A percentile compares a stretch with the other conserved stretches of the same genome.
Evolutionary conservation across 2,797 vertebrate genomes (phyloP).

Genomic region (Tolypeutes matacus): DNA sequence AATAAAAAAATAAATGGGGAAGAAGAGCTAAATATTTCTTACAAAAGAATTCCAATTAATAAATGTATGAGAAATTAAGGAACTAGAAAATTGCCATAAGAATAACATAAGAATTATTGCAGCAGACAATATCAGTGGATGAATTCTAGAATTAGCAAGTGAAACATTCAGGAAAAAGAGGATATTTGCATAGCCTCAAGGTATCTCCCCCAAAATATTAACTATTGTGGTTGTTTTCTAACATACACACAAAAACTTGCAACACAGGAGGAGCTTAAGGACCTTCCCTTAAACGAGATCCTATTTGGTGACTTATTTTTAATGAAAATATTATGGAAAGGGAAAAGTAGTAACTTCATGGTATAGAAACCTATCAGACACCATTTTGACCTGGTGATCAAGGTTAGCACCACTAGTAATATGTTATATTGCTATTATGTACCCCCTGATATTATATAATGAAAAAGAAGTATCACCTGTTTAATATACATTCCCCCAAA

Average conservation of each 20-base stretch:
- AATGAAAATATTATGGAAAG: not conserved
- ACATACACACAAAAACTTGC: not conserved
- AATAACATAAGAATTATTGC: not conserved
- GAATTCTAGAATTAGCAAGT: slow-evolving; percentile 10
- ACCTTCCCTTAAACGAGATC: not conserved
- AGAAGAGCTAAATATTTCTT: not conserved
- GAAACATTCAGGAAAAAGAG: slow-evolving; percentile 26
- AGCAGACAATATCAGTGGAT: not conserved
- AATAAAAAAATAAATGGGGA: not conserved
- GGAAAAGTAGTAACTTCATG: not conserved
- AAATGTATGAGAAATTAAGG: not conserved
- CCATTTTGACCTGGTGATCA: not conserved
- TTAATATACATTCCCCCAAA: not conserved
- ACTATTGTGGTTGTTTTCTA: not conserved
- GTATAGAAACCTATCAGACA: not conserved
- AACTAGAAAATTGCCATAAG: not conserved
- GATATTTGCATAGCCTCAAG: not conserved
- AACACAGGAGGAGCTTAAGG: not conserved
- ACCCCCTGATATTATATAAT: not conserved
- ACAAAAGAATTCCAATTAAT: not conserved
- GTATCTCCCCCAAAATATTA: not conserved
- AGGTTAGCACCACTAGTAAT: slow-evolving; percentile 13
- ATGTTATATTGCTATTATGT: not conserved
- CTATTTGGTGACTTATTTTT: slow-evolving; percentile 24
- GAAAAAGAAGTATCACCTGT: not conserved